Percentiles rank a stretch among this genome's conserved stretches.
Evolutionary conservation across 2,888 invertebrate species (phyloP).

Genomic region (Ryuthela nishihirai): DNA sequence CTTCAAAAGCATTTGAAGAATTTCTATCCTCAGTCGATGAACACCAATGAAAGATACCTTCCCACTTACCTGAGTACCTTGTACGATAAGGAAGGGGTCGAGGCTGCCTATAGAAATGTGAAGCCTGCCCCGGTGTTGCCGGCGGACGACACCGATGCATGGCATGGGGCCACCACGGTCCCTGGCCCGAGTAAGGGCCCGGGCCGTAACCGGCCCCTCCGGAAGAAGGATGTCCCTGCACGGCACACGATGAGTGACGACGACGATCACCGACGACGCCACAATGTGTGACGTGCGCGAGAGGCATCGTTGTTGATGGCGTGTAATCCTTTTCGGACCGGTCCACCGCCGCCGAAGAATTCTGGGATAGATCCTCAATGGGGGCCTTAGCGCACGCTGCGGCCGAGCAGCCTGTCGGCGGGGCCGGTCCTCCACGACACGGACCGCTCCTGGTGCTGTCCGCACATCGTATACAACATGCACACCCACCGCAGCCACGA

Average conservation of each 20-base stretch:
- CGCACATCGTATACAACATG: too few species aligned
- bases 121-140: conserved; percentile 6
- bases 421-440: background rate
- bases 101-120: conserved; percentile 21
- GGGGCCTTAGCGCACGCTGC: too few species aligned
- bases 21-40: too few species aligned
- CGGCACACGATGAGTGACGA: too few species aligned
- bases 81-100: conserved; percentile 13
- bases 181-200: conserved; percentile 8
- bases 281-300: too few species aligned
- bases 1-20: too few species aligned
- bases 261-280: too few species aligned
- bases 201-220: too few species aligned
- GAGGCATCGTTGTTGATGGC: background rate
- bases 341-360: background rate
- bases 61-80: conserved; percentile 16
- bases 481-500: conserved; percentile 1
- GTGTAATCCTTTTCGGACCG: background rate
- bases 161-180: conserved; percentile 23
- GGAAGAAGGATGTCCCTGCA: too few species aligned
- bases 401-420: too few species aligned
- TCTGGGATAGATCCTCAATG: too few species aligned
- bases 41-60: too few species aligned
- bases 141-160: conserved; percentile 13
- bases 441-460: conserved; percentile 5